A percentile compares a stretch with the other conserved stretches of the same genome.
These are phyloP conservation scores for Fringilla coelebs DNA, from an alignment of 2,797 vertebrate species.

Conservation along the genomic window DNA sequence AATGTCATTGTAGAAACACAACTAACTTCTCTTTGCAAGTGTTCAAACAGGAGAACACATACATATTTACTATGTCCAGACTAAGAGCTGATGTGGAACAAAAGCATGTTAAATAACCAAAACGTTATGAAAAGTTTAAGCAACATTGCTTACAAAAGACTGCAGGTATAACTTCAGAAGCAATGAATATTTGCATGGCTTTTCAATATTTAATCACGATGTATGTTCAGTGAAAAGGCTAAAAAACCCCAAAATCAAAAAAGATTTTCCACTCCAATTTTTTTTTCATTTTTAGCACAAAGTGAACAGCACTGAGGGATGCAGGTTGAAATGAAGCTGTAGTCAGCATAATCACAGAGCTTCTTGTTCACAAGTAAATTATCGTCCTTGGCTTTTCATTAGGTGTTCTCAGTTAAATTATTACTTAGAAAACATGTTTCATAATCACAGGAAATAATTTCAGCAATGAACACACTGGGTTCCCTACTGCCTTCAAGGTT, in stretches of 20 bases:
- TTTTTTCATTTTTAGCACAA: background rate
- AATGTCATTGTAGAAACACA: conserved; percentile 11
- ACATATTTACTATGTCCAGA: background rate
- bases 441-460: background rate
- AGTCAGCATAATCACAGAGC: background rate
- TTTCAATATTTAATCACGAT: background rate
- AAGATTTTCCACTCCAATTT: background rate
- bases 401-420: background rate
- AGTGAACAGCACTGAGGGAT: background rate
- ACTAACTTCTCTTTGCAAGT: background rate
- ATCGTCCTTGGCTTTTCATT: background rate
- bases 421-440: background rate
- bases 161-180: background rate
- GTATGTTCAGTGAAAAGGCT: background rate
- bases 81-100: background rate
- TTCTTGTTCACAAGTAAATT: background rate
- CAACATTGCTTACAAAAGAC: background rate
- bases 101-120: background rate
- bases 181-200: background rate
- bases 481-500: background rate
- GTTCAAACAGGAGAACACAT: background rate
- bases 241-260: background rate
- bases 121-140: background rate
- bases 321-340: background rate
- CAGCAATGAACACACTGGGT: background rate